phyloP scores from a whole-genome alignment of 2,797 vertebrate species.

The Melanotaenia parkinsoni region DNA sequence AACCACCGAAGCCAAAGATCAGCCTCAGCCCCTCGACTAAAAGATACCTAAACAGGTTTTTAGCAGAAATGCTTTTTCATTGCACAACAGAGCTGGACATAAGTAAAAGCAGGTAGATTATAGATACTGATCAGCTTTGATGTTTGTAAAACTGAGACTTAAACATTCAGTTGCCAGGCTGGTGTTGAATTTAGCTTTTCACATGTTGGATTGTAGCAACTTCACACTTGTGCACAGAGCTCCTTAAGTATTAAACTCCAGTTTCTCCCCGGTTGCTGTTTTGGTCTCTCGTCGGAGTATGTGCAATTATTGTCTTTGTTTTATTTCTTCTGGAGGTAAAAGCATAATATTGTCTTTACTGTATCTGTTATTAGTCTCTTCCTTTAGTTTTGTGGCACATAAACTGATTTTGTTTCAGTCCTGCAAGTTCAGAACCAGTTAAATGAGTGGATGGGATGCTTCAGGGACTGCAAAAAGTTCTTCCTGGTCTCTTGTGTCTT shows the following conservation, averaged over 20 bases:
- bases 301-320: constrained; percentile 86
- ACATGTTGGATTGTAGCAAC: too few species aligned
- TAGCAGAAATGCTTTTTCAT: constrained; percentile 1
- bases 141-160: constrained; percentile 11
- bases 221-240: too few species aligned
- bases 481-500: constrained; percentile 36
- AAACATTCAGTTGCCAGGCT: background rate
- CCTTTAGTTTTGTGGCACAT: constrained; percentile 79
- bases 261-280: constrained; percentile 10
- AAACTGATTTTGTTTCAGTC: constrained; percentile 58
- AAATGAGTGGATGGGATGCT: constrained; percentile 30
- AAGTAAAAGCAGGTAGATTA: background rate
- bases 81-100: background rate
- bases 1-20: constrained; percentile 66
- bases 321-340: constrained; percentile 73
- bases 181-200: too few species aligned
- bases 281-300: constrained; percentile 72
- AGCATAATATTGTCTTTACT: constrained; percentile 51
- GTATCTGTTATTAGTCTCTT: constrained; percentile 56
- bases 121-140: background rate
- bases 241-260: too few species aligned
- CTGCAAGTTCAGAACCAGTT: constrained; percentile 33
- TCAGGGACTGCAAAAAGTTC: constrained; percentile 63
- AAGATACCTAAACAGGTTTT: constrained; percentile 10
- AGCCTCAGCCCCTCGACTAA: constrained; percentile 3